These are phyloP conservation scores for Champsocephalus gunnari DNA, from an alignment of 2,797 vertebrate species.

Conservation along the genomic window DNA sequence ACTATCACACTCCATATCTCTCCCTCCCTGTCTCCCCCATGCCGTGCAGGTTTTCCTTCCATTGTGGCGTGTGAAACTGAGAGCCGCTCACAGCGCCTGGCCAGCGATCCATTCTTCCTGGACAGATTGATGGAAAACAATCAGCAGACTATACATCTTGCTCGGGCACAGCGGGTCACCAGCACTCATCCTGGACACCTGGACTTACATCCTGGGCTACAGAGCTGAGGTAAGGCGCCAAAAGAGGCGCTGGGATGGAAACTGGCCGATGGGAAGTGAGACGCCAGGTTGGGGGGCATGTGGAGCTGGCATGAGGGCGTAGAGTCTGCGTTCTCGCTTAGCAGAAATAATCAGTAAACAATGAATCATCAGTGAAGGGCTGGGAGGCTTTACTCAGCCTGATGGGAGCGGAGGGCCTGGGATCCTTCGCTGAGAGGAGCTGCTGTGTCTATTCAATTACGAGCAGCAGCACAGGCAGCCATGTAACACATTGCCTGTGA, in stretches of 20 bases:
- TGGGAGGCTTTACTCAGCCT: constrained; percentile 44
- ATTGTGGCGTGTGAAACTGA: constrained; percentile 95
- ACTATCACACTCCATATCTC: constrained; percentile 52
- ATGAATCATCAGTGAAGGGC: constrained; percentile 64
- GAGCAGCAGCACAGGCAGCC: constrained; percentile 62
- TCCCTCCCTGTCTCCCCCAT: constrained; percentile 80
- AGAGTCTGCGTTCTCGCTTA: constrained; percentile 67
- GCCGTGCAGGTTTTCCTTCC: constrained; percentile 92
- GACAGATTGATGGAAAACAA: constrained; percentile 97
- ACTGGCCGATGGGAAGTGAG: constrained; percentile 59
- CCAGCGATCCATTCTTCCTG: constrained; percentile 96
- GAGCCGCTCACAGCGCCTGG: constrained; percentile 92
- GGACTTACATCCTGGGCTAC: constrained; percentile 79
- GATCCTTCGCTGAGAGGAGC: constrained; percentile 64
- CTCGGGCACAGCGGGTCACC: constrained; percentile 77
- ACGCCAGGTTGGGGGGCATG: constrained; percentile 47
- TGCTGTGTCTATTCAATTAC: constrained; percentile 79
- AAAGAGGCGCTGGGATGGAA: constrained; percentile 43
- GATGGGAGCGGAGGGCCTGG: constrained; percentile 56
- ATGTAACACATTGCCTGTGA: constrained; percentile 74
- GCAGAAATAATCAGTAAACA: constrained; percentile 73
- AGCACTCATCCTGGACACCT: constrained; percentile 82
- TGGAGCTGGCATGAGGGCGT: constrained; percentile 50
- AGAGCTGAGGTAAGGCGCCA: constrained; percentile 42
- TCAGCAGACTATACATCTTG: constrained; percentile 89